Percentiles rank a stretch among this genome's conserved stretches.
These are phyloP conservation scores for Synchiropus splendidus DNA, from an alignment of 2,113 vertebrate genomes.

Conservation along the genomic window DNA sequence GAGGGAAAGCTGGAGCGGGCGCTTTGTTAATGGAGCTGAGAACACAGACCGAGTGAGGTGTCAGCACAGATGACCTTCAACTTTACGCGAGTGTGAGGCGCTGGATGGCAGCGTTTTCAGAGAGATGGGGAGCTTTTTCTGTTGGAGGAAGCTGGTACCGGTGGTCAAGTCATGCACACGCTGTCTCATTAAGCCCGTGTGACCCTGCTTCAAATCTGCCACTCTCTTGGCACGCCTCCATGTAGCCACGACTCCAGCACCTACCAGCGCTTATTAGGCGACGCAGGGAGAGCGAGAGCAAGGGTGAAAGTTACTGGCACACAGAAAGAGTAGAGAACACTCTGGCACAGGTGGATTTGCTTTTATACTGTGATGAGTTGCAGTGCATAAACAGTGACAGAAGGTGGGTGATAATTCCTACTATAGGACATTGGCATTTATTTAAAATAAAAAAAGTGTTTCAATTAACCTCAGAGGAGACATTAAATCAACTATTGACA, in stretches of 20 bases:
- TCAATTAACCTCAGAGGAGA: no score
- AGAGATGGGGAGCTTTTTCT: not conserved
- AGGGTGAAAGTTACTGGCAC: no score
- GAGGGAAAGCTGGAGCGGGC: conserved; percentile 15
- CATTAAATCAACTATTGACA: no score
- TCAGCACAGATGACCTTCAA: conserved; percentile 38
- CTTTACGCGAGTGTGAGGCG: conserved; percentile 14
- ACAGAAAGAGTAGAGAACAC: no score
- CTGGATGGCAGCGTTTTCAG: not conserved
- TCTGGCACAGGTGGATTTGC: no score
- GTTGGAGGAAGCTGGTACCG: conserved; percentile 19
- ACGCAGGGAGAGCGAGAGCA: conserved; percentile 15
- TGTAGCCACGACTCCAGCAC: conserved; percentile 15
- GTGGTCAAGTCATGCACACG: conserved; percentile 28
- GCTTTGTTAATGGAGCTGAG: conserved; percentile 33
- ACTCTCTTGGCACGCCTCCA: conserved; percentile 16
- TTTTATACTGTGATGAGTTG: no score
- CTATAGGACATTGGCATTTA: no score
- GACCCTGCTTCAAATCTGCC: conserved; percentile 30
- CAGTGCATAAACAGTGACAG: no score
- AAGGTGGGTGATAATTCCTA: no score
- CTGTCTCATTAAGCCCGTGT: conserved; percentile 25
- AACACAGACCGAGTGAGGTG: conserved; percentile 23
- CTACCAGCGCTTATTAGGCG: conserved; percentile 37
- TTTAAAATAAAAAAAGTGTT: no score